Conservation (phyloP, 1,140 invertebrate species). For the Habropoda laboriosa region DNA sequence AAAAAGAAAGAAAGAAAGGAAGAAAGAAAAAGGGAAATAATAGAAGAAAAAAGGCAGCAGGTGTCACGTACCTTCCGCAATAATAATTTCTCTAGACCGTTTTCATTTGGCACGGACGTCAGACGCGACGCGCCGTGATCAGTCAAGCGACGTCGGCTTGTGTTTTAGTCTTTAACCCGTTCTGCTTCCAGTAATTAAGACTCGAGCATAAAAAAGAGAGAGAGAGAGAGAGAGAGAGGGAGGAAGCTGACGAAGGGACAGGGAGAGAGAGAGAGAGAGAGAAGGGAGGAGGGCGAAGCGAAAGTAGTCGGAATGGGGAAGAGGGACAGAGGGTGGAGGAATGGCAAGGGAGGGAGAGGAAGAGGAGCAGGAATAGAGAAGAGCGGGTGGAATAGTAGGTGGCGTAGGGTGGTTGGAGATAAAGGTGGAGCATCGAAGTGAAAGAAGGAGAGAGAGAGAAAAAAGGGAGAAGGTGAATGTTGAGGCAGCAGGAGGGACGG, state of each 20-base stretch:
- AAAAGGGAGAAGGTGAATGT: constrained; percentile 37
- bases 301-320: constrained; percentile 2
- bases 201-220: constrained; percentile 58
- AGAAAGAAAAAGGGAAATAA: no score
- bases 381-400: constrained; percentile 40
- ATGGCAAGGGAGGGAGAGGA: not conserved
- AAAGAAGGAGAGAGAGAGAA: constrained; percentile 34
- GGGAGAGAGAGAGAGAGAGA: not conserved
- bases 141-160: constrained; percentile 69
- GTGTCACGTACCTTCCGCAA: constrained; percentile 56
- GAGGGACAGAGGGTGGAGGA: no score
- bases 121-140: constrained; percentile 65
- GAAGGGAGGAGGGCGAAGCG: constrained; percentile 12
- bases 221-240: constrained; percentile 27
- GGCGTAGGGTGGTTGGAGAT: constrained; percentile 43
- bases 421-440: constrained; percentile 45
- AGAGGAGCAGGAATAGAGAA: constrained; percentile 41
- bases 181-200: constrained; percentile 74
- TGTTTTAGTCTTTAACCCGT: constrained; percentile 71
- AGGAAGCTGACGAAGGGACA: no score
- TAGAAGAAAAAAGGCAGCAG: not conserved
- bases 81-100: constrained; percentile 69
- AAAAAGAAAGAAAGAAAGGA: not conserved
- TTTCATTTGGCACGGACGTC: constrained; percentile 71
- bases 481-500: constrained; percentile 13